Base-by-base conservation (phyloP, 2,113 vertebrate species). In the Upupa epops region DNA sequence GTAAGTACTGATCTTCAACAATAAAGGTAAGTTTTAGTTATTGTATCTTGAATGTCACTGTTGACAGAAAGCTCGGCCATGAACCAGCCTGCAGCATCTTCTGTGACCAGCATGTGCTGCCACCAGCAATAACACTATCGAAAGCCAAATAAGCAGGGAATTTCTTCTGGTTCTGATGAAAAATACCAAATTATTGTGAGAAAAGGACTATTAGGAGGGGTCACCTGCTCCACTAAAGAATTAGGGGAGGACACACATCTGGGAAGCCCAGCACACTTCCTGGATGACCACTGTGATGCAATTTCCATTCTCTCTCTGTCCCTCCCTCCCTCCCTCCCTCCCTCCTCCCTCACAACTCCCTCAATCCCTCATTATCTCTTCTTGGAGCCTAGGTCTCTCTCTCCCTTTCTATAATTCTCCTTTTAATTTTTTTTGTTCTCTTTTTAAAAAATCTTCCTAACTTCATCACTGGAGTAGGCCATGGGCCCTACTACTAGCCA, bases 301-400 rank as follows among this genome's bases (percentile, higher is more conserved):
- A 75, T 56, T 87, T 58, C 34, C 4, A 8, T 90, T 73, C 3
- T 66, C 17, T 73, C 11, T n/a, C 16, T 54, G 2, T 18, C 18
- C 34, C 29, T 49, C 28, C 37, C 13, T 49, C 28, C 37, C 15
- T 24, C 11, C 16, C 22, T 1, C 6, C 5, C 1, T 5, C 6
- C 6, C n/a, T n/a, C 21, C 11, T 13, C 22, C 1, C 6, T 5
- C 1, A 5, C 6, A 5, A 10, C 13, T 6, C 2, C 17, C 13
- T 4, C 7, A 9, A 11, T 21, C 13, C 8, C 24, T 40, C 16
- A 48, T 11, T 69, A 9, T 56, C n/a, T 9, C 14, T 82, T 21
- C 40, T 31, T 24, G 22, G 20, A 6, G 8, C 4, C 13, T 37
- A 20, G 2, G 0, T 40, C 21, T 84, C 22, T 13, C 21, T 54